phyloP scores from a whole-genome alignment of 2,888 invertebrate genomes.

The Nasonia oneida region DNA sequence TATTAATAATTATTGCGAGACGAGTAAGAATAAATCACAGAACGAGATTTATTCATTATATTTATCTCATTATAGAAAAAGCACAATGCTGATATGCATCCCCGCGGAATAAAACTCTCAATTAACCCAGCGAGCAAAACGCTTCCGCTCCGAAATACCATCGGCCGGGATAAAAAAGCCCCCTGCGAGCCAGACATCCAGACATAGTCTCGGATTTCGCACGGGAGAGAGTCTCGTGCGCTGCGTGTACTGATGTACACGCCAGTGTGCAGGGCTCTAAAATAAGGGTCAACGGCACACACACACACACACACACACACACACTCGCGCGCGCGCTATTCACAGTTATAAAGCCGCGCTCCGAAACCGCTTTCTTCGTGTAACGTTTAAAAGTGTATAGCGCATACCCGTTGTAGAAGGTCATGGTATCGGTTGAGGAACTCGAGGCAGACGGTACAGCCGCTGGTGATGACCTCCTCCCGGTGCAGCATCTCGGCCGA shows the following conservation, averaged over 20 bases:
- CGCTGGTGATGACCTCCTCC: conserved; percentile 82
- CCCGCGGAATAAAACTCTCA: too few relatives aligned
- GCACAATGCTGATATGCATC: too few relatives aligned
- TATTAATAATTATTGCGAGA: neutral
- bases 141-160: neutral
- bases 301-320: neutral
- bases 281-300: conserved; percentile 41
- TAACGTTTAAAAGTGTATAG: neutral
- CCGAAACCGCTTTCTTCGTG: neutral
- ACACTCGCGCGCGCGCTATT: neutral
- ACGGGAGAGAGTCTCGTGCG: neutral
- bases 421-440: conserved; percentile 86
- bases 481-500: conserved; percentile 81
- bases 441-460: conserved; percentile 88
- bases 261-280: neutral
- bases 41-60: too few relatives aligned
- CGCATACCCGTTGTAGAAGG: conserved; percentile 85
- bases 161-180: neutral
- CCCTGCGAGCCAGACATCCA: neutral
- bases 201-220: conserved; percentile 1
- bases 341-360: neutral
- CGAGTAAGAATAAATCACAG: too few relatives aligned
- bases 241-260: neutral
- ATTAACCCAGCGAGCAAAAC: neutral
- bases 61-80: too few relatives aligned